Conservation (phyloP, 2,888 invertebrate genomes). For the Apomyelois bistriatella region DNA sequence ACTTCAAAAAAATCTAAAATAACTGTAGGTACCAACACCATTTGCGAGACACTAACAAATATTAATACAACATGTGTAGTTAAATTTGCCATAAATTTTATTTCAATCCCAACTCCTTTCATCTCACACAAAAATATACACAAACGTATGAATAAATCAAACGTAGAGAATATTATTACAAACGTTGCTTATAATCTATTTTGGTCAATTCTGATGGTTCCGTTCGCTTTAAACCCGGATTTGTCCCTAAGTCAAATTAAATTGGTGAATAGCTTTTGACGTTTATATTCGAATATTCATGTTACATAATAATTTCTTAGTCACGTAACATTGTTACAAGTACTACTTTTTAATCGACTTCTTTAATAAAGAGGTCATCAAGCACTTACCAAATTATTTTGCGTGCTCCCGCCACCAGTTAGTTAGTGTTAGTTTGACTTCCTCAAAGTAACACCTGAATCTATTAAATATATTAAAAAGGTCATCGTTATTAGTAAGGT, state of each 20-base stretch:
- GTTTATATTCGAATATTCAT: not conserved
- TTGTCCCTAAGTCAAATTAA: conserved; percentile 16
- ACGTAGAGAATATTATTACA: conserved; percentile 18
- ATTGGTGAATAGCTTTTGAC: conserved; percentile 13
- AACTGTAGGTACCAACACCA: not conserved
- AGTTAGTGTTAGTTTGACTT: too few species aligned
- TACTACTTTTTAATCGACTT: too few species aligned
- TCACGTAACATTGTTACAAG: too few species aligned
- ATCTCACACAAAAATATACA: conserved; percentile 20
- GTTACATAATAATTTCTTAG: too few species aligned
- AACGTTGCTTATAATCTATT: conserved; percentile 24
- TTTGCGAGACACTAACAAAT: not conserved
- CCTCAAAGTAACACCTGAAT: too few species aligned
- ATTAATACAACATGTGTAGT: conserved; percentile 10
- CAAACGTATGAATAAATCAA: conserved; percentile 27
- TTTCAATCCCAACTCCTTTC: conserved; percentile 18
- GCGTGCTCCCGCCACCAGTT: too few species aligned
- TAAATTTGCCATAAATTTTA: conserved; percentile 12
- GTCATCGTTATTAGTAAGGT: too few species aligned
- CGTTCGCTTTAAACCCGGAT: conserved; percentile 4
- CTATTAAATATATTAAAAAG: too few species aligned
- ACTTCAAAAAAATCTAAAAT: not conserved
- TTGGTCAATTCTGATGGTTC: conserved; percentile 22
- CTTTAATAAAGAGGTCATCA: too few species aligned
- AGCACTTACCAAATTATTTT: too few species aligned